phyloP scores from a whole-genome alignment of 2,113 vertebrate species.

The Solea senegalensis region DNA sequence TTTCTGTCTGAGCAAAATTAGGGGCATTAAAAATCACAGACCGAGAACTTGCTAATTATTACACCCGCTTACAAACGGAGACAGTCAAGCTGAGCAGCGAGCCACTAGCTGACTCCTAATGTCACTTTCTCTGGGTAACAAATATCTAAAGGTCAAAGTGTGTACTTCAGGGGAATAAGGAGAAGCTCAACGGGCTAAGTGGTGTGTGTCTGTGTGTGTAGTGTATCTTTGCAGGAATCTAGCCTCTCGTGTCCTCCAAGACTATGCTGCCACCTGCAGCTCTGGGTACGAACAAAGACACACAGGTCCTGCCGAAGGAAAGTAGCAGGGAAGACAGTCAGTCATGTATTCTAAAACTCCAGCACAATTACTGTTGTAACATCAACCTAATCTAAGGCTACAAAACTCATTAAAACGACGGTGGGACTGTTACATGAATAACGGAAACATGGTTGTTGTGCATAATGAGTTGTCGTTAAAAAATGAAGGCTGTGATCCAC shows the following conservation, averaged over 20 bases:
- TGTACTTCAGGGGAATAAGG: conserved; percentile 69
- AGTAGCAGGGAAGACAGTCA: conserved; percentile 26
- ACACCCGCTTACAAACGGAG: conserved; percentile 77
- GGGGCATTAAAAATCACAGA: conserved; percentile 69
- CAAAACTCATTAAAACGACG: conserved; percentile 12
- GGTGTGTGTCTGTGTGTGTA: conserved; percentile 54
- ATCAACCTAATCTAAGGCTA: conserved; percentile 11
- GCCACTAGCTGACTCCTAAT: conserved; percentile 78
- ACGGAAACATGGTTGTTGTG: neutral
- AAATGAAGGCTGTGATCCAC: neutral
- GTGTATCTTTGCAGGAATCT: conserved; percentile 65
- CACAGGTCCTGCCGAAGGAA: conserved; percentile 20
- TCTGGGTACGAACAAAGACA: conserved; percentile 70
- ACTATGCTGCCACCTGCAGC: conserved; percentile 81
- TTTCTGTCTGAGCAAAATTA: conserved; percentile 75
- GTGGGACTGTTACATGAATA: neutral
- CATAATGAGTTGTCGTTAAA: neutral
- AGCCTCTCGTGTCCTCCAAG: conserved; percentile 72
- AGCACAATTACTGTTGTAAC: conserved; percentile 25
- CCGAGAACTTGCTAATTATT: conserved; percentile 82
- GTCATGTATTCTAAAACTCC: conserved; percentile 31
- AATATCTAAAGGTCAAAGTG: conserved; percentile 86
- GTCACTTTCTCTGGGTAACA: conserved; percentile 81
- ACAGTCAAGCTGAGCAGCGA: conserved; percentile 68
- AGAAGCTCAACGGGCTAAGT: conserved; percentile 71